Percentiles rank a stretch among this genome's conserved stretches.
These are phyloP conservation scores for Gallinago paraguaiae DNA, from an alignment of 2,113 vertebrate genomes.

Conservation along the genomic window DNA sequence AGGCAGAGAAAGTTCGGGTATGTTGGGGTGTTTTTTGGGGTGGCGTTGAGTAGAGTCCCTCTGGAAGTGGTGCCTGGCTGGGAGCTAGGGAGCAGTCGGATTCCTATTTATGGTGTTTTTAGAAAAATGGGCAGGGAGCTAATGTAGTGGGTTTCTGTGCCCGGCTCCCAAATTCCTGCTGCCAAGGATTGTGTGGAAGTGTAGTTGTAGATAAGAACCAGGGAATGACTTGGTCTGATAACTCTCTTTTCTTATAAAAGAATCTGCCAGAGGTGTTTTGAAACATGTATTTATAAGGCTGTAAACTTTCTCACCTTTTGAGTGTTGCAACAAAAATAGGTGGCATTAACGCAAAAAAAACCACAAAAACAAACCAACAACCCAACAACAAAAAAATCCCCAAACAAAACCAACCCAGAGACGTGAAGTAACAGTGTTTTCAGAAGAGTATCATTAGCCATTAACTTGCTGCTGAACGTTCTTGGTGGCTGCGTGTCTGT, in stretches of 20 bases:
- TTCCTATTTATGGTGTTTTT: accelerated
- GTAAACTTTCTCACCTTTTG: not conserved
- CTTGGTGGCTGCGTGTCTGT: not conserved
- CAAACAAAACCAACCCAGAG: not conserved
- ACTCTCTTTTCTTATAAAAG: not conserved
- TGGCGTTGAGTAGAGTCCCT: accelerated
- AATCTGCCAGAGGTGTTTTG: not conserved
- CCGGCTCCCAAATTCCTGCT: not conserved
- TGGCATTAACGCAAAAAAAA: not conserved
- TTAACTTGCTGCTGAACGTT: not conserved
- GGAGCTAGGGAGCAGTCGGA: accelerated
- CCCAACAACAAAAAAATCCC: not conserved
- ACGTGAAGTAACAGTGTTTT: not conserved
- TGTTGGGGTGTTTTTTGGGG: not conserved
- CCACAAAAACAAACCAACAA: not conserved
- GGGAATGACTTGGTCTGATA: not conserved
- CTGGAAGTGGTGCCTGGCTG: accelerated
- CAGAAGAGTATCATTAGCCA: not conserved
- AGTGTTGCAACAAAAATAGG: not conserved
- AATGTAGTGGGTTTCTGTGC: not conserved
- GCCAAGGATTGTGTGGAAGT: accelerated
- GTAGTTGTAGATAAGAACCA: not conserved
- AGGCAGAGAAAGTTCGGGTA: too few relatives aligned
- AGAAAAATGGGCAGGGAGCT: not conserved
- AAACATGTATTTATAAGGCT: not conserved